Evolutionary conservation across 2,888 invertebrate genomes (phyloP).

Genomic region (Parnassius mnemosyne): DNA sequence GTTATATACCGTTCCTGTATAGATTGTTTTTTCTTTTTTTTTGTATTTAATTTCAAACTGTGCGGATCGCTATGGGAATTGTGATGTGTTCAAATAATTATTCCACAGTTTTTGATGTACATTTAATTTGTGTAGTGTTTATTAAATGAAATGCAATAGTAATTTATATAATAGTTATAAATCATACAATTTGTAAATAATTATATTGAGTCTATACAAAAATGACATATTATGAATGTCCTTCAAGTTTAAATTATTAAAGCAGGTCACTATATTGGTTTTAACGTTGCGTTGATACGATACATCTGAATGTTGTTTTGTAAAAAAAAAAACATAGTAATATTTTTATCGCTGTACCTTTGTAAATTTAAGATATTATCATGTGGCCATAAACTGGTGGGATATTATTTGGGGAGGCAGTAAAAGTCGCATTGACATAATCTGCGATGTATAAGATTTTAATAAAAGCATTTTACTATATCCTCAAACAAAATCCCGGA

Average conservation of each 20-base stretch:
- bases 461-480: constrained; percentile 29
- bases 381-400: constrained; percentile 71
- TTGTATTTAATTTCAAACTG: constrained; percentile 44
- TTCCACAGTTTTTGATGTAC: constrained; percentile 61
- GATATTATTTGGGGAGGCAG: constrained; percentile 50
- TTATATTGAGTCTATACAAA: constrained; percentile 45
- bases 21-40: constrained; percentile 54
- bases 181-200: constrained; percentile 71
- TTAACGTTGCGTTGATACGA: constrained; percentile 21
- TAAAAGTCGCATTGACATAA: constrained; percentile 21
- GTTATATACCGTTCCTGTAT: constrained; percentile 78
- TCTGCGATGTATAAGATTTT: constrained; percentile 22
- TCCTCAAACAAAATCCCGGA: constrained; percentile 50
- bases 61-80: constrained; percentile 68
- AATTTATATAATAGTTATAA: constrained; percentile 77
- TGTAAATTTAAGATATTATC: constrained; percentile 72
- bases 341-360: constrained; percentile 60
- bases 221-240: constrained; percentile 48
- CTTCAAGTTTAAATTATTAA: constrained; percentile 22
- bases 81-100: constrained; percentile 72
- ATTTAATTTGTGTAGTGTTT: constrained; percentile 72
- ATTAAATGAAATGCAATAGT: constrained; percentile 78
- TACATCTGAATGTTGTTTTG: constrained; percentile 39
- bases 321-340: constrained; percentile 43
- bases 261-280: constrained; percentile 28